Conservation (phyloP, 2,888 invertebrate genomes). For the Cosmia trapezina region DNA sequence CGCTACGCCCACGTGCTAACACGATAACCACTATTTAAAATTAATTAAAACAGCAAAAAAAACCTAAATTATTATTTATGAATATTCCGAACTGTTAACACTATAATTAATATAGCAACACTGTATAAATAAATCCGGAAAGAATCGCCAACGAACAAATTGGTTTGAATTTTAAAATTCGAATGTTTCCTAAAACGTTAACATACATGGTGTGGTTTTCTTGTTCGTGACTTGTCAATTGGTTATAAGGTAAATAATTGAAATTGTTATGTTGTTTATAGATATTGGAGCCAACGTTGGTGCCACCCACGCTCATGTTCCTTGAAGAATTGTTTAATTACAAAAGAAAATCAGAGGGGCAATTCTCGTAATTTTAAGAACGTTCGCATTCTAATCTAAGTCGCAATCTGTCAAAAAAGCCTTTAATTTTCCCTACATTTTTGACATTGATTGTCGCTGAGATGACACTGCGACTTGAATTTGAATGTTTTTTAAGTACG, state of each 20-base stretch:
- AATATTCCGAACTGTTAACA: constrained; percentile 59
- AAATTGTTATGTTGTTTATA: constrained; percentile 28
- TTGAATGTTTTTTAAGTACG: no score
- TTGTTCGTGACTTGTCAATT: constrained; percentile 64
- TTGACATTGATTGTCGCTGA: no score
- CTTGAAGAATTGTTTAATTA: not conserved
- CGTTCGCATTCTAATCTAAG: no score
- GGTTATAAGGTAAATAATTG: constrained; percentile 57
- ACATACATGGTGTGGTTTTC: constrained; percentile 45
- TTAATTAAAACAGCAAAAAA: constrained; percentile 56
- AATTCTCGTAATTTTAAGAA: no score
- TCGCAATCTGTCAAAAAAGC: no score
- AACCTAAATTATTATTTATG: constrained; percentile 46
- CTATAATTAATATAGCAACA: constrained; percentile 62
- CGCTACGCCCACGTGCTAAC: constrained; percentile 57
- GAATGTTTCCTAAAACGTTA: constrained; percentile 58
- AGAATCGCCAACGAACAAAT: constrained; percentile 56
- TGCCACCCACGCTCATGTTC: constrained; percentile 1
- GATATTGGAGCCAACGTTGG: constrained; percentile 22
- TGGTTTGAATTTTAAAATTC: constrained; percentile 59
- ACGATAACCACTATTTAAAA: constrained; percentile 48
- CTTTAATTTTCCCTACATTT: no score
- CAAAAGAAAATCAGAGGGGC: not conserved
- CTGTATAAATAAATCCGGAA: constrained; percentile 49
- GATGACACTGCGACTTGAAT: no score